Evolutionary conservation across 2,888 invertebrate species (phyloP), one percentile per base, ranked within the genome.

Genomic region (Strigamia transsilvanica): DNA sequence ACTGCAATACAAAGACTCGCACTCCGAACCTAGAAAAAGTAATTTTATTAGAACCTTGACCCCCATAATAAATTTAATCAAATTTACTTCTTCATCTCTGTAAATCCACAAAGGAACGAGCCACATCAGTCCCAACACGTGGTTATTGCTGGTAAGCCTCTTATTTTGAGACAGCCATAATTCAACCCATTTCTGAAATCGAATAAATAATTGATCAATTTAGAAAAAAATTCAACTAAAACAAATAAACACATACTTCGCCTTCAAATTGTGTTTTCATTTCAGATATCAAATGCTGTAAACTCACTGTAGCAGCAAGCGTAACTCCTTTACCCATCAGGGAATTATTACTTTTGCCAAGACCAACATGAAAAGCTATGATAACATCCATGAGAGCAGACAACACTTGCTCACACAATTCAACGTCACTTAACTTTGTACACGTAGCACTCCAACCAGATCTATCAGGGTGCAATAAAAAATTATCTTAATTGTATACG

Each of bases 1-100:
- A 86, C 87, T 80, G 87, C 87, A 51, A 88, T 86, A 27, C 87
- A 87, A 6, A 88, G 84, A 6, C 88, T 87, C 9, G 88, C 87
- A 41, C 86, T 86, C 66, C 88, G 84, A 6, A 88, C 87, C 88
- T 88, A 83, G 18, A 79, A 15, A 82, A 78, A 78, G 2, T 1
- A 10, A 27, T 38, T 27, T 15, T n/a, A 38, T 23, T 73, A 27
- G 2, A 73, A 23, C 32, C 13, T 13, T 27, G 4, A n/a, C n/a
- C n/a, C 13, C 7, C 2, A 15, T 27, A 73, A 73, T 73, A 15
- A 73, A 23, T 18, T n/a, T 23, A 15, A 18, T 73, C 5, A n/a
- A 73, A 34, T n/a, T 32, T 38, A 83, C 83, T 51, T 83, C 82
- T 38, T 56, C 79, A 80, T 83, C 83, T 34, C 27, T 66, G 41